A percentile compares a stretch with the other conserved stretches of the same genome.
Conservation (phyloP, 2,888 invertebrate genomes). For the Alviniconcha strummeri region DNA sequence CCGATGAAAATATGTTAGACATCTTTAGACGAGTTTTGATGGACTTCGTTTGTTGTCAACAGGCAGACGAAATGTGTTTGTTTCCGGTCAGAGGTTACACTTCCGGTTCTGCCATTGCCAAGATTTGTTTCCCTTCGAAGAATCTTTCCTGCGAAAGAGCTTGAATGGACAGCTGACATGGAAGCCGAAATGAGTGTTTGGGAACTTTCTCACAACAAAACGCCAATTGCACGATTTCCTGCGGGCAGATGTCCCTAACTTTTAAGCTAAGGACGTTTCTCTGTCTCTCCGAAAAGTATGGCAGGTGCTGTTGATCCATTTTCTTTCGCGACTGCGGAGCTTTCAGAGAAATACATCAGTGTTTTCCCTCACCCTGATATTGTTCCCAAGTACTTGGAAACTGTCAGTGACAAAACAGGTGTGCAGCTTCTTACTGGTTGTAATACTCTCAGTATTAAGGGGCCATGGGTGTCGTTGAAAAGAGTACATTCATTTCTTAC, state of each 20-base stretch:
- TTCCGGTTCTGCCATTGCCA: neutral
- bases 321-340: conserved; percentile 40
- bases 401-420: conserved; percentile 32
- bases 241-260: too few species aligned
- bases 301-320: conserved; percentile 36
- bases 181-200: neutral
- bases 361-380: conserved; percentile 38
- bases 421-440: conserved; percentile 31
- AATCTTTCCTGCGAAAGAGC: neutral
- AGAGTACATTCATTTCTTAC: conserved; percentile 32
- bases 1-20: conserved; percentile 49
- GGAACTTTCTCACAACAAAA: neutral
- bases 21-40: conserved; percentile 31
- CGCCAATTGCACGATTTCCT: too few species aligned
- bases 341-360: conserved; percentile 41
- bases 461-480: conserved; percentile 37
- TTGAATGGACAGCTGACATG: neutral
- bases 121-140: neutral
- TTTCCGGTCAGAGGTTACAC: conserved; percentile 8
- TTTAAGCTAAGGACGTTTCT: too few species aligned
- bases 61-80: neutral
- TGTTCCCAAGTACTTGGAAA: conserved; percentile 36
- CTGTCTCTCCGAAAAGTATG: neutral
- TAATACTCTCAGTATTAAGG: conserved; percentile 34
- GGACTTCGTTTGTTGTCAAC: neutral